A percentile compares a stretch with the other conserved stretches of the same genome.
Conservation (phyloP, 2,888 invertebrate species). For the Disparrhopalites patrizii region DNA sequence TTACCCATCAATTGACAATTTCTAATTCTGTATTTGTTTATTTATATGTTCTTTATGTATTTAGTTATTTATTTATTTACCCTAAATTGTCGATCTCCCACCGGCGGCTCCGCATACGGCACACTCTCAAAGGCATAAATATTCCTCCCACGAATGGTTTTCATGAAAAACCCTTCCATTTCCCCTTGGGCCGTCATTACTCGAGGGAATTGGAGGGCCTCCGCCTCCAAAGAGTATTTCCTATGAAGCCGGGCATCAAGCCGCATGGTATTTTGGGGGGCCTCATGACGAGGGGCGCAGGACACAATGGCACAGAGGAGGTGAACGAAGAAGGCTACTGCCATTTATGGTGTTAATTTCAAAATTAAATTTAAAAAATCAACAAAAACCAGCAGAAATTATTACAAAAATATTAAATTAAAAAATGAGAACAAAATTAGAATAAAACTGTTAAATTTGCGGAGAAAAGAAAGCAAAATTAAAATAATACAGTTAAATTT, state of each 20-base stretch:
- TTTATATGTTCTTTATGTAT: neutral
- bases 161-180: conserved; percentile 42
- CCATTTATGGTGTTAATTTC: too few relatives aligned
- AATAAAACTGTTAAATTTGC: too few relatives aligned
- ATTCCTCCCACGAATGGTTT: conserved; percentile 32
- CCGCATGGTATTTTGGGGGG: neutral
- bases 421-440: too few relatives aligned
- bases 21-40: too few relatives aligned
- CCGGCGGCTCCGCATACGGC: conserved; percentile 38
- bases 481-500: neutral
- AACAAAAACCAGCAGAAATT: too few relatives aligned
- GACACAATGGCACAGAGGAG: conserved; percentile 43
- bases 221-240: neutral
- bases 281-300: conserved; percentile 33
- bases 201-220: neutral
- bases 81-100: conserved; percentile 31
- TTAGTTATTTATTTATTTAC: conserved; percentile 22
- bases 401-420: too few relatives aligned
- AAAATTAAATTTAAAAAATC: too few relatives aligned
- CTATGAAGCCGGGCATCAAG: neutral
- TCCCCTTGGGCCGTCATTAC: conserved; percentile 26
- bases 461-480: too few relatives aligned
- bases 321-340: conserved; percentile 35
- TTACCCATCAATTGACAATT: too few relatives aligned
- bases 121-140: conserved; percentile 43